These are phyloP conservation scores for Apteryx owenii DNA, from an alignment of 2,113 vertebrate genomes.

Conservation along the genomic window DNA sequence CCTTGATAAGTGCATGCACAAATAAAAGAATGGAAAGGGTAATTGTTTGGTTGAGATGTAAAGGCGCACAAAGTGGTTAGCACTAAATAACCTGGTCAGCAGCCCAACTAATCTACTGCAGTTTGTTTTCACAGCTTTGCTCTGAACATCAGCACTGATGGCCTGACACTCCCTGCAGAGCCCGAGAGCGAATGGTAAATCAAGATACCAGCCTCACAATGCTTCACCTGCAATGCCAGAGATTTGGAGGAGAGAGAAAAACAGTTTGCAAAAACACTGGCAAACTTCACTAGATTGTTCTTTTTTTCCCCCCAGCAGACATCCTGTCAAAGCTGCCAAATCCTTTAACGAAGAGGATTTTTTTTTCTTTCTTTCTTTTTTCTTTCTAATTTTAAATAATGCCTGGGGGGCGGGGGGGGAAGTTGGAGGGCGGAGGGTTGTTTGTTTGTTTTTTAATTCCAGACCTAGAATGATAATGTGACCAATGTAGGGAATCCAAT, in stretches of 20 bases:
- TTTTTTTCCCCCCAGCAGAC: neutral
- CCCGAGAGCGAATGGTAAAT: slow-evolving; percentile 62
- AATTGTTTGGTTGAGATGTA: slow-evolving; percentile 57
- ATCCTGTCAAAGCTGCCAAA: slow-evolving; percentile 34
- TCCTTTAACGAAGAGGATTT: slow-evolving; percentile 21
- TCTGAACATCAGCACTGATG: slow-evolving; percentile 66
- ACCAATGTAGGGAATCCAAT: slow-evolving; percentile 18
- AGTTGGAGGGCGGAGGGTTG: too few relatives aligned
- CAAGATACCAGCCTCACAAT: slow-evolving; percentile 71
- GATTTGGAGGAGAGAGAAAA: slow-evolving; percentile 58
- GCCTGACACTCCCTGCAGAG: slow-evolving; percentile 78
- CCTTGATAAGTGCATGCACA: slow-evolving; percentile 55
- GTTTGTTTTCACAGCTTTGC: slow-evolving; percentile 88
- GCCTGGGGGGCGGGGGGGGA: neutral
- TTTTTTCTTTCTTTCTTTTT: neutral
- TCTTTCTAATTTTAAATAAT: neutral
- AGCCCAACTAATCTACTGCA: slow-evolving; percentile 72
- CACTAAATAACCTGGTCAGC: slow-evolving; percentile 72
- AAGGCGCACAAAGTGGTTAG: slow-evolving; percentile 51
- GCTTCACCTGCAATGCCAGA: slow-evolving; percentile 73
- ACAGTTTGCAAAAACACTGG: slow-evolving; percentile 71
- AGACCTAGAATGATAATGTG: slow-evolving; percentile 12
- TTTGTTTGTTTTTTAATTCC: neutral
- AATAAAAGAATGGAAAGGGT: slow-evolving; percentile 52
- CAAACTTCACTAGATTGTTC: slow-evolving; percentile 32